phyloP scores from a whole-genome alignment of 2,797 vertebrate genomes.

The Neoniphon sammara region DNA sequence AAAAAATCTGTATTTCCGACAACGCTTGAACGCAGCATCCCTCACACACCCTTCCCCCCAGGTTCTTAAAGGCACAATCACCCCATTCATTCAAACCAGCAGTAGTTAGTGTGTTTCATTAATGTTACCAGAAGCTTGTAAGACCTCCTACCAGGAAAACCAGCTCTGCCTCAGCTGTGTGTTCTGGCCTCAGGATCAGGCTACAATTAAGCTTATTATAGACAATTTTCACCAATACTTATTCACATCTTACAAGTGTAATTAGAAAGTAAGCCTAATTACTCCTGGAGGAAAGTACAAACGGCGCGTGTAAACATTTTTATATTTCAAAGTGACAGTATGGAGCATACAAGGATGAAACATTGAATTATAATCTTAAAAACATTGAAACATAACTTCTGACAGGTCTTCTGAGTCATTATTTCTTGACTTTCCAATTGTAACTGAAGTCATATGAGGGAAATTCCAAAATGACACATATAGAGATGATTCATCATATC shows the following conservation, averaged over 20 bases:
- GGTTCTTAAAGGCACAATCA: constrained; percentile 66
- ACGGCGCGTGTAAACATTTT: no score
- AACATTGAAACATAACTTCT: no score
- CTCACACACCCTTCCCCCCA: constrained; percentile 37
- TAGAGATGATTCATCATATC: no score
- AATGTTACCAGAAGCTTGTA: background rate
- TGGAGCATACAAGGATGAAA: no score
- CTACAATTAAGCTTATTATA: constrained; percentile 7
- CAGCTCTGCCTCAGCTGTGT: background rate
- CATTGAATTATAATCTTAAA: no score
- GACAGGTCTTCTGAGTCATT: no score
- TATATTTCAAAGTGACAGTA: no score
- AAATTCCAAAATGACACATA: no score
- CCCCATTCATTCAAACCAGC: constrained; percentile 52
- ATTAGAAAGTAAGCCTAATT: background rate
- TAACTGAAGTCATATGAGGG: no score
- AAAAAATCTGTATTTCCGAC: background rate
- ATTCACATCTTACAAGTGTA: background rate
- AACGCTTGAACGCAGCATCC: constrained; percentile 9
- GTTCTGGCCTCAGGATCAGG: constrained; percentile 1
- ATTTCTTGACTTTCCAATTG: no score
- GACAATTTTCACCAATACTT: constrained; percentile 10
- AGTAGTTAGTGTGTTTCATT: constrained; percentile 11
- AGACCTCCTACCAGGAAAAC: constrained; percentile 21
- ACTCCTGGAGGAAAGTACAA: no score